These are phyloP conservation scores for Globodera rostochiensis DNA, from an alignment of 1,140 invertebrate species.

Conservation along the genomic window DNA sequence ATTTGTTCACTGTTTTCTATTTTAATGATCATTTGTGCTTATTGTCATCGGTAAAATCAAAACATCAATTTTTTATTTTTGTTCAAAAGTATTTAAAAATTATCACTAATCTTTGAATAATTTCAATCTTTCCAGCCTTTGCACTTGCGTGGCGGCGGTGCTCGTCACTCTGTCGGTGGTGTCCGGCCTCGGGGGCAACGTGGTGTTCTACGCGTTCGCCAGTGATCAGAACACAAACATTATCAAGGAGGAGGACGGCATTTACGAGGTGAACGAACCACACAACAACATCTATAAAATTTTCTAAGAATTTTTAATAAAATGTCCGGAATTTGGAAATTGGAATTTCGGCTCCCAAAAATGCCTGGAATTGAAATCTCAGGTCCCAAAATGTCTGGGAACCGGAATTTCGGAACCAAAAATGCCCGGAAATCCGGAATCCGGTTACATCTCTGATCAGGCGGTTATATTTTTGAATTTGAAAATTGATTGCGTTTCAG, in stretches of 20 bases:
- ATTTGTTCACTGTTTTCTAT: slow-evolving; percentile 49
- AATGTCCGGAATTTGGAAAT: not conserved
- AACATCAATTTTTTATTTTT: not conserved
- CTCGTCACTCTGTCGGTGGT: slow-evolving; percentile 55
- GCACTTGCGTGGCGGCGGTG: slow-evolving; percentile 59
- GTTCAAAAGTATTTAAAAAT: not conserved
- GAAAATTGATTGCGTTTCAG: too few species aligned
- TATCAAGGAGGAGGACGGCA: slow-evolving; percentile 62
- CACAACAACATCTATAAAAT: too few species aligned
- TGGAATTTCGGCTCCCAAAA: not conserved
- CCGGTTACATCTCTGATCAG: too few species aligned
- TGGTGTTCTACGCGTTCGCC: slow-evolving; percentile 59
- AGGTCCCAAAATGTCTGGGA: not conserved
- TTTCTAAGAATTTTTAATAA: not conserved
- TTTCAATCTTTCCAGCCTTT: slow-evolving; percentile 17
- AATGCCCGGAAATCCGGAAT: too few species aligned
- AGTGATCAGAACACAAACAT: slow-evolving; percentile 64
- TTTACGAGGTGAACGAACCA: slow-evolving; percentile 50
- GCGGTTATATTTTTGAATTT: too few species aligned
- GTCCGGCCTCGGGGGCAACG: slow-evolving; percentile 45
- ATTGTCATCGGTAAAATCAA: slow-evolving; percentile 54
- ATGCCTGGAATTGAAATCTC: not conserved
- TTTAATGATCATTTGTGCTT: slow-evolving; percentile 59
- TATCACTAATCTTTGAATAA: too few species aligned
- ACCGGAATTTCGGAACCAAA: too few species aligned